Base-by-base conservation (phyloP, 2,113 vertebrate genomes). In the Mus pahari region DNA sequence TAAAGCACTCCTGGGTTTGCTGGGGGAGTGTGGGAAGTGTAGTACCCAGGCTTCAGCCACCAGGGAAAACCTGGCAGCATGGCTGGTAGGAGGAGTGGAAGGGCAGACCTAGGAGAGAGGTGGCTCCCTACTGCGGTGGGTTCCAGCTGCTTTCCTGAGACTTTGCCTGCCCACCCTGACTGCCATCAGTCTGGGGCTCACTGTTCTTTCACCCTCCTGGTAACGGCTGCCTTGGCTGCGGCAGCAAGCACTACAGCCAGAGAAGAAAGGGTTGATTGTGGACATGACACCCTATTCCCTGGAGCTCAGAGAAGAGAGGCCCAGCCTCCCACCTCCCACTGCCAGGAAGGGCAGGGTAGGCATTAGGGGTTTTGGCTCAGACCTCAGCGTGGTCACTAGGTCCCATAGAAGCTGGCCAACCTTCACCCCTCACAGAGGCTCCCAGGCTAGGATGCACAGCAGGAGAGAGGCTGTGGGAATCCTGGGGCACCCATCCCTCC, bases 201-300 rank as follows among this genome's bases (percentile, higher is more conserved):
- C 9, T 68, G 83, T 77, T 89, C 86, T 42, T 88, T 75, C 33
- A 0, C 64, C 45, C 33, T 1, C 74, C 39, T 7, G 8, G 82
- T 36, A 11, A 91, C 5, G 5, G 74, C 68, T 90, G 62, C 42
- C 45, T 53, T 88, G 84, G 89, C 75, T 31, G 36, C 64, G 33
- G 58, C 58, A n/a, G 66, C 1, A 31, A 73, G 39, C 4, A 13
- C 42, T 0, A 4, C 14, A n/a, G 87, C 50, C 2, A 55, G 75
- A 88, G 84, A 68, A 96, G 88, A 96, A 94, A 95, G 92, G 45
- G 26, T 39, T 36, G 28, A 73, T 86, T 97, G 95, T 89, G 26
- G 26, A 83, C n/a, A 60, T 48, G 5, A 0, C 0, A 2, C 20
- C 31, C 31, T 70, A 48, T 68, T 48, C 50, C 3, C 7, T 12